These are phyloP conservation scores for Nycticryphes semicollaris DNA, from an alignment of 2,113 vertebrate species.

Conservation along the genomic window DNA sequence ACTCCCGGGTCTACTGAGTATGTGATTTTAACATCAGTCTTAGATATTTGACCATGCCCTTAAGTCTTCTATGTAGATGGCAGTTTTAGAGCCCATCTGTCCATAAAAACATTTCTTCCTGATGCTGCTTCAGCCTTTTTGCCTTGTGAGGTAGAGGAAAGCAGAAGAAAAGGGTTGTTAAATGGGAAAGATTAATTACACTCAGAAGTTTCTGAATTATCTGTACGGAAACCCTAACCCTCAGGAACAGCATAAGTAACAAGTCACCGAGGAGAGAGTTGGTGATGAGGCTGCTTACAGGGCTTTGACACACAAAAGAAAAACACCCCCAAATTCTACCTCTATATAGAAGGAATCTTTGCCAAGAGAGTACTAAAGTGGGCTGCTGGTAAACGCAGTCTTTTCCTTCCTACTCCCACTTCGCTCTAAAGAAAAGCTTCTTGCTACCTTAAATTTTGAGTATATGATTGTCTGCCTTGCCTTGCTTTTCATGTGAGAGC, in stretches of 20 bases:
- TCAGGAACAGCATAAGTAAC: neutral
- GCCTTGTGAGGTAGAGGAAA: constrained; percentile 28
- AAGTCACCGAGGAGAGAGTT: neutral
- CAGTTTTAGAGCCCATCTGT: constrained; percentile 8
- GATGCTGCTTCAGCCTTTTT: neutral
- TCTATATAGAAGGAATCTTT: neutral
- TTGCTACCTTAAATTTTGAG: neutral
- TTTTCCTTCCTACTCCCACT: neutral
- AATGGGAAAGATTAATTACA: neutral
- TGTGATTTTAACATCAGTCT: neutral
- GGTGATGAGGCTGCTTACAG: neutral
- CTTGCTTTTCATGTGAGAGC: neutral
- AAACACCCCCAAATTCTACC: accelerated
- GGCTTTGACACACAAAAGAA: neutral
- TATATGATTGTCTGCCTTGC: neutral
- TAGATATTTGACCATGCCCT: neutral
- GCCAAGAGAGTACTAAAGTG: neutral
- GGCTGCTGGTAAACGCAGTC: neutral
- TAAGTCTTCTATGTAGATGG: neutral
- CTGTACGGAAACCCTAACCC: neutral
- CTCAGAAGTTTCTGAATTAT: neutral
- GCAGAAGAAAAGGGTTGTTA: neutral
- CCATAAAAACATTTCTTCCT: neutral
- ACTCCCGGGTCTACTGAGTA: neutral
- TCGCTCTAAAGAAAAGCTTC: neutral